Evolutionary conservation across 2,797 vertebrate species (phyloP), one percentile per base, ranked within the genome.

Genomic region (Eulemur mongoz): DNA sequence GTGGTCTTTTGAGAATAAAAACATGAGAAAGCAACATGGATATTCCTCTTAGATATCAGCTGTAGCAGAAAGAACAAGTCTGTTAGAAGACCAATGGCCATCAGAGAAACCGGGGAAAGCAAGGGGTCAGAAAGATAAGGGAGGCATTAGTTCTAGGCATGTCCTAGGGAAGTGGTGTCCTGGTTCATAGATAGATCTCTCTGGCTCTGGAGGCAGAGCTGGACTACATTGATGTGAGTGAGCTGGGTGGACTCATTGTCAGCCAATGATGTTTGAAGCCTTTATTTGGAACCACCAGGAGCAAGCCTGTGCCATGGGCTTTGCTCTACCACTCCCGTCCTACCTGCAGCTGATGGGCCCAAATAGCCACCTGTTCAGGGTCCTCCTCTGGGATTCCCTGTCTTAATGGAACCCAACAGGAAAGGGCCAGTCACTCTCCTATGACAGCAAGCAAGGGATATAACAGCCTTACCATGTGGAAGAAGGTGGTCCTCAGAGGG

Each of bases 1-100:
- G 61, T 76, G 4, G 17, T 65, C n/a, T 40, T 90, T 93, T 87
- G 30, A 96, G 23, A 87, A 83, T 59, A 87, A 92, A 92, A 86
- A 81, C 70, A 86, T 65, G 11, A 32, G 80, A 80, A 89, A 67
- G 84, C 52, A 94, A 35, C 73, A 83, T 48, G 61, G 65, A 57
- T 78, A 40, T 38, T 93, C 32, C 54, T 78, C 7, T 79, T 59
- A 40, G 38, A 82, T 40, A 70, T 38, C 30, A 57, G 27, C 63
- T 52, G 7, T 84, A 92, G 35, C 12, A 57, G 57, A 81, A 65
- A 65, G 15, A 70, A 76, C 15, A 86, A 50, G 32, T 86, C 27
- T 38, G 27, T 65, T 25, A 70, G 59, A 91, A 82, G 69, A 92
- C 27, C 93, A 82, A 85, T 23, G 30, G n/a, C 11, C 45, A 76